These are phyloP conservation scores for Gastrophysa polygoni DNA, from an alignment of 2,888 invertebrate genomes.

Conservation along the genomic window DNA sequence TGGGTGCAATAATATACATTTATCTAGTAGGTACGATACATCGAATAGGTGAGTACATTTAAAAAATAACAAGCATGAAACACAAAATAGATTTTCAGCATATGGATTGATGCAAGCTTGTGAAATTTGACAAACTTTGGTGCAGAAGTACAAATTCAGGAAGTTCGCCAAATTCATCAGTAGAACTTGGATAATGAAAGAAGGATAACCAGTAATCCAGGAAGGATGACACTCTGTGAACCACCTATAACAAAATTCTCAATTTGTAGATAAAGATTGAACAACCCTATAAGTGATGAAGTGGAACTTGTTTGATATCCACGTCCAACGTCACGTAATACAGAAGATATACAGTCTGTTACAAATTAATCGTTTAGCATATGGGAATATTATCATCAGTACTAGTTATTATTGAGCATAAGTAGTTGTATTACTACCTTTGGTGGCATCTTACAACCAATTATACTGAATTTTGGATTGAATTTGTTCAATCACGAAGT, in stretches of 20 bases:
- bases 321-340: too few species aligned
- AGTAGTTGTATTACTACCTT: too few species aligned
- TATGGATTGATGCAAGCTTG: conserved; percentile 12
- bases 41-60: neutral
- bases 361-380: too few species aligned
- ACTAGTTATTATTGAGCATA: too few species aligned
- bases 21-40: neutral
- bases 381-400: too few species aligned
- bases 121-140: conserved; percentile 26
- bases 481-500: too few species aligned
- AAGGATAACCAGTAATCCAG: conserved; percentile 38
- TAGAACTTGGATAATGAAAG: conserved; percentile 36
- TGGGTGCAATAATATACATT: neutral
- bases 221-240: conserved; percentile 35
- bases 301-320: too few species aligned
- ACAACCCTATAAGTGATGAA: too few species aligned
- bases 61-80: conserved; percentile 15
- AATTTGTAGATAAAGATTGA: too few species aligned
- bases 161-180: conserved; percentile 22
- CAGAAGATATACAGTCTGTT: too few species aligned
- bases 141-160: conserved; percentile 22
- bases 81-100: conserved; percentile 2
- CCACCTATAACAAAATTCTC: conserved; percentile 37
- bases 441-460: too few species aligned
- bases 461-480: too few species aligned